Base-by-base conservation (phyloP, 2,888 invertebrate species). In the Acanthosepion pharaonis region DNA sequence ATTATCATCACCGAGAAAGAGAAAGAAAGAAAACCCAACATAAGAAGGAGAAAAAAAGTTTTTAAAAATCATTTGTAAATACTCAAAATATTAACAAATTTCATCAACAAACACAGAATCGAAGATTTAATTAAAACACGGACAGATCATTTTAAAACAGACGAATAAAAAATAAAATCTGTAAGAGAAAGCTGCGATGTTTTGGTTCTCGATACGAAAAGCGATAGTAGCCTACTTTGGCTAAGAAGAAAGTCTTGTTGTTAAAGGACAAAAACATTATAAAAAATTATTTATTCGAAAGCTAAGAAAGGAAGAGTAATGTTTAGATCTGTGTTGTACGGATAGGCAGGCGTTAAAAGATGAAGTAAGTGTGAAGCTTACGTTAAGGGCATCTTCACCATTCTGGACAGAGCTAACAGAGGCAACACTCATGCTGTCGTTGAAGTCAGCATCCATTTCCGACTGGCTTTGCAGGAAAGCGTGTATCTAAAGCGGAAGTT, bases 401-500 rank as follows among this genome's bases (percentile, higher is more conserved):
- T 92, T 92, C 92, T 92, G 49, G 51, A 92, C 49, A 53, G 49
- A 49, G 11, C 42, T 92, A 5, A 92, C 51, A 53, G 92, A 33
- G 92, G 92, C 49, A 51, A 51, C 53, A 53, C 53, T 92, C 92
- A 92, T 92, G 53, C n/a, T 92, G 49, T 92, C 51, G 49, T 53
- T 53, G 48, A 92, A 92, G 92, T 18, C 92, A 51, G 51, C 92
- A n/a, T 92, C 53, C 92, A 49, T 92, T 78, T 78, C 78, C 78
- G 78, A 78, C 78, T 78, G 78, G 78, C 78, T 78, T 92, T 4
- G 33, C 53, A 92, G 53, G 92, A 92, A 92, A 92, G 92, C 92
- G 92, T 92, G 92, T 92, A 92, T 92, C 92, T 20, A 51, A 51
- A 92, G 42, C 92, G 92, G 92, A 92, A 92, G 92, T 92, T 92